Evolutionary conservation across 2,888 invertebrate genomes (phyloP), one percentile per base, ranked within the genome.

Genomic region (Pyrochroa serraticornis): DNA sequence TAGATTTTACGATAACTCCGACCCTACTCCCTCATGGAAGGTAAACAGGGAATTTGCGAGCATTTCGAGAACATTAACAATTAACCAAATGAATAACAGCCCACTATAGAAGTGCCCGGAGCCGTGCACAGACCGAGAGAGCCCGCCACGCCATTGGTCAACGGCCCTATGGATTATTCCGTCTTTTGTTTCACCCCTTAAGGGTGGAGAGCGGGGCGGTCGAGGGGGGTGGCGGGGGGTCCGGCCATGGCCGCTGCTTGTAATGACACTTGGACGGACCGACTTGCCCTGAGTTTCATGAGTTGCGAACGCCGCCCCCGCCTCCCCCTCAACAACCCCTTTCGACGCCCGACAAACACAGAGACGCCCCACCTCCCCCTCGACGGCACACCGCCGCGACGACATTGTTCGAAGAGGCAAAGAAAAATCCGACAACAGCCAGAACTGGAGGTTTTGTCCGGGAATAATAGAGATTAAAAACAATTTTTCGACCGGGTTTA

Each of bases 131-230:
- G 47, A 46, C 49, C 55, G 41, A 54, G 55, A 53, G 46, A 55
- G 46, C 54, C 61, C 45, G 70, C 75, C 71, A 75, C 75, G 77
- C 77, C 77, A 78, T 78, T 78, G 78, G 78, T 78, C 78, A 78
- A 73, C 77, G 70, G 72, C 75, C 74, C 77, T 78, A 79, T 79
- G 78, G 79, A 79, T 79, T 79, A 79, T 79, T 77, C 79, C 74
- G 77, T 78, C 79, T 79, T 79, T 79, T 79, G 79, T 79, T 79
- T 79, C 78, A 76, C 75, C 75, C 71, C 67, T 68, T 61, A 58
- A 57, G 61, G 62, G 60, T 54, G 62, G 62, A 62, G 63, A 48
- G 50, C 50, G 62, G 62, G 34, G 43, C 67, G 65, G 71, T 63
- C 68, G 65, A 69, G 66, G 67, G 68, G 64, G 66, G 65, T 58